Conservation (phyloP, 2,113 vertebrate species). For the Eretmochelys imbricata region DNA sequence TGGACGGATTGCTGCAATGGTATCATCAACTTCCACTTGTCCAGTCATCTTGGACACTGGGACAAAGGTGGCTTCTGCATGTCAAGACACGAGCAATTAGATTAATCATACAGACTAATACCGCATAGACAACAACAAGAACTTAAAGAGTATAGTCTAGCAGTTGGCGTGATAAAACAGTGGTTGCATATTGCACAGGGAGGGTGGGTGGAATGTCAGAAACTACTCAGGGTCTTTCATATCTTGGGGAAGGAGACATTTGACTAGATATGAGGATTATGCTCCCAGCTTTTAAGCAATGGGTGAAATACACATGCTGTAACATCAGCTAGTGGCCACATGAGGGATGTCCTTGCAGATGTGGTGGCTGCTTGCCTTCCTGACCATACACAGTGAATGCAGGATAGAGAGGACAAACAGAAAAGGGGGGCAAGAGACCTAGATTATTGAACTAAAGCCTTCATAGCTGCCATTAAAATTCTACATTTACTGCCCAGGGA, state of each 20-base stretch:
- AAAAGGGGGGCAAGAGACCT: not conserved
- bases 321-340: not conserved
- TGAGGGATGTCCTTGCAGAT: not conserved
- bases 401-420: not conserved
- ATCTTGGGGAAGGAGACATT: not conserved
- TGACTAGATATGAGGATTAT: not conserved
- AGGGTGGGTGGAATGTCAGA: not conserved
- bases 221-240: not conserved
- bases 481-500: not conserved
- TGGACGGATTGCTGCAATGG: constrained; percentile 85
- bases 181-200: not conserved
- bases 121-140: rapidly evolving
- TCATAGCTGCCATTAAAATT: not conserved
- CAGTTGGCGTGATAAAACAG: not conserved
- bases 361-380: not conserved
- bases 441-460: not conserved
- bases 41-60: constrained; percentile 85
- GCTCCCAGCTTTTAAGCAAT: not conserved
- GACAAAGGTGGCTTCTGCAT: constrained; percentile 88
- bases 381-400: not conserved
- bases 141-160: not conserved
- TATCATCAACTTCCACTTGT: constrained; percentile 85
- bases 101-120: rapidly evolving
- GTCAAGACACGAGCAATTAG: not conserved
- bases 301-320: not conserved